phyloP scores from a whole-genome alignment of 2,888 invertebrate species.

The Dasysyrphus albostriatus region DNA sequence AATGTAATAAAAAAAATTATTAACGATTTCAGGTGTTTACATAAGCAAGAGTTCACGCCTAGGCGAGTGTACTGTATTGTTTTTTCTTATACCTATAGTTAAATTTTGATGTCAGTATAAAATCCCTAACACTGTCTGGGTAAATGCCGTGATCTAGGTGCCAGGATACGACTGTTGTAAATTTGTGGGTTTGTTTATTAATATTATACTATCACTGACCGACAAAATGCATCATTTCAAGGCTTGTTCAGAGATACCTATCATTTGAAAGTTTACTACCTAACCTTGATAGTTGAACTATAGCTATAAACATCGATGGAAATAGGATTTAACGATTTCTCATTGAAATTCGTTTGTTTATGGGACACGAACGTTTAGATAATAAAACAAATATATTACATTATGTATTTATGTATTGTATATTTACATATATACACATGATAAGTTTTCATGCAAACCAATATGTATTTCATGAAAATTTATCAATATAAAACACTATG shows the following conservation, averaged over 20 bases:
- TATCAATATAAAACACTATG: background rate
- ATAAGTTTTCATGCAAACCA: conserved; percentile 1
- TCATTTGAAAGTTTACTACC: background rate
- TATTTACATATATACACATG: conserved; percentile 20
- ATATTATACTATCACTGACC: conserved; percentile 31
- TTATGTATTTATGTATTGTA: background rate
- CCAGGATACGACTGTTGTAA: conserved; percentile 15
- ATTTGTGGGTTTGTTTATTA: background rate
- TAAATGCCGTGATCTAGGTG: conserved; percentile 11
- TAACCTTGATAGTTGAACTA: conserved; percentile 22
- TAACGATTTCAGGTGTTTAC: too few relatives aligned
- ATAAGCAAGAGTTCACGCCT: too few relatives aligned
- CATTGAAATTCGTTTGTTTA: conserved; percentile 31
- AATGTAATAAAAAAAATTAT: too few relatives aligned
- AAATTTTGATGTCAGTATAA: conserved; percentile 21
- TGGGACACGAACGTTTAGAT: conserved; percentile 31
- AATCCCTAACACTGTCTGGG: conserved; percentile 28
- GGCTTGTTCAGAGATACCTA: background rate
- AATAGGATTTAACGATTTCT: conserved; percentile 1
- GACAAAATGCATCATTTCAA: conserved; percentile 13
- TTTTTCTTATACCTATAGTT: background rate
- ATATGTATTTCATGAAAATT: conserved; percentile 28
- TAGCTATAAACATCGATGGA: conserved; percentile 34
- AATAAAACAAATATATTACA: background rate
- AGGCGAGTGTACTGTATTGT: background rate